Conservation (phyloP, 1,140 invertebrate species). For the Doryteuthis pealeii region DNA sequence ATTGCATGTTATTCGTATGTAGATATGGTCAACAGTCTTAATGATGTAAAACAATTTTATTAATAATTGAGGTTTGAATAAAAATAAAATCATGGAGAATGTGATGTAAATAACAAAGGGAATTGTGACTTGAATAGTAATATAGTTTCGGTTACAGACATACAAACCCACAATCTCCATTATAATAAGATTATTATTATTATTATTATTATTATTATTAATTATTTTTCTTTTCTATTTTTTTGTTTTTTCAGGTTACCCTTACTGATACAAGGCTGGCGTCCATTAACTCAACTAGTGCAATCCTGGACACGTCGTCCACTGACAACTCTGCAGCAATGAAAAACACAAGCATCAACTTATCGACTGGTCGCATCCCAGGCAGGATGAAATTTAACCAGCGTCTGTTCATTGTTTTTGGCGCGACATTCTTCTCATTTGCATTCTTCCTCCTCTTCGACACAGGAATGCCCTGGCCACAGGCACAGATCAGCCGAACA, state of each 20-base stretch:
- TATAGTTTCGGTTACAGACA: too few relatives aligned
- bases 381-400: conserved; percentile 50
- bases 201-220: too few relatives aligned
- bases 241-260: conserved; percentile 13
- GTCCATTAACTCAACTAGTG: conserved; percentile 1
- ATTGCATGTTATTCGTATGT: too few relatives aligned
- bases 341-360: conserved; percentile 2
- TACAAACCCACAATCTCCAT: too few relatives aligned
- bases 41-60: too few relatives aligned
- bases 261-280: conserved; percentile 7
- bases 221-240: not conserved
- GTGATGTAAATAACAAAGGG: too few relatives aligned
- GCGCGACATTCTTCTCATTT: conserved; percentile 31
- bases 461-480: conserved; percentile 11
- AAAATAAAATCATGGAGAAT: too few relatives aligned
- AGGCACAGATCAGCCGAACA: not conserved
- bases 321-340: conserved; percentile 5
- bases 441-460: conserved; percentile 34
- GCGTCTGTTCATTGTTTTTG: conserved; percentile 35
- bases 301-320: not conserved
- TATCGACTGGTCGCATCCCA: conserved; percentile 3
- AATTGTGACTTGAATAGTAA: too few relatives aligned
- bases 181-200: too few relatives aligned
- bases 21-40: too few relatives aligned
- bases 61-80: too few relatives aligned